Percentiles rank a stretch among this genome's conserved stretches.
Evolutionary conservation across 1,140 invertebrate genomes (phyloP).

Genomic region (Drosophila pachea): DNA sequence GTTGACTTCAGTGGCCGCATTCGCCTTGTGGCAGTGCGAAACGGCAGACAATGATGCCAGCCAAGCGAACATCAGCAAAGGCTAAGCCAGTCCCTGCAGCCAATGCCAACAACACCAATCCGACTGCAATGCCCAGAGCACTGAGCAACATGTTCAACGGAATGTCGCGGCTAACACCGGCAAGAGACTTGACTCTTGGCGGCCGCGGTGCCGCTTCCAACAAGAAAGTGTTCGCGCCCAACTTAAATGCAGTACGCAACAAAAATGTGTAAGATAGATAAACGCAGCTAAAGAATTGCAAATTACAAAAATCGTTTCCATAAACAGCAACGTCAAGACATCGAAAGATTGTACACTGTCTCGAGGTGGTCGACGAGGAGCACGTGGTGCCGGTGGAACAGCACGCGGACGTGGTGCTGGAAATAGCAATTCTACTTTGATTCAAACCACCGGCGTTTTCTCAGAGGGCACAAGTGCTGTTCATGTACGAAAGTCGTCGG

Average conservation of each 20-base stretch:
- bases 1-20: constrained; percentile 13
- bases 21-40: constrained; percentile 24
- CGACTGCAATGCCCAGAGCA: constrained; percentile 8
- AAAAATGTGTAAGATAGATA: constrained; percentile 66
- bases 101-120: constrained; percentile 22
- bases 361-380: constrained; percentile 42
- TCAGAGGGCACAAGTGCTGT: constrained; percentile 72
- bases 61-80: constrained; percentile 45
- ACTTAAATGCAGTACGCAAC: constrained; percentile 74
- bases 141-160: constrained; percentile 47
- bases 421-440: constrained; percentile 56
- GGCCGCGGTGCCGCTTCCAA: constrained; percentile 52
- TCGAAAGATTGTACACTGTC: constrained; percentile 71
- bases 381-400: constrained; percentile 49
- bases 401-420: constrained; percentile 48
- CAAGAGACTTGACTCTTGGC: constrained; percentile 80
- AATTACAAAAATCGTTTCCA: not conserved
- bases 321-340: constrained; percentile 68
- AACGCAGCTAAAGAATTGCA: not conserved
- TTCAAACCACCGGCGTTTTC: constrained; percentile 73
- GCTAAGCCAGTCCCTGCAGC: constrained; percentile 22
- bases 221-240: constrained; percentile 74
- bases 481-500: constrained; percentile 50
- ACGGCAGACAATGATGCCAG: constrained; percentile 47
- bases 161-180: constrained; percentile 76